phyloP scores from a whole-genome alignment of 1,140 invertebrate species.

The Bombus consobrinus region DNA sequence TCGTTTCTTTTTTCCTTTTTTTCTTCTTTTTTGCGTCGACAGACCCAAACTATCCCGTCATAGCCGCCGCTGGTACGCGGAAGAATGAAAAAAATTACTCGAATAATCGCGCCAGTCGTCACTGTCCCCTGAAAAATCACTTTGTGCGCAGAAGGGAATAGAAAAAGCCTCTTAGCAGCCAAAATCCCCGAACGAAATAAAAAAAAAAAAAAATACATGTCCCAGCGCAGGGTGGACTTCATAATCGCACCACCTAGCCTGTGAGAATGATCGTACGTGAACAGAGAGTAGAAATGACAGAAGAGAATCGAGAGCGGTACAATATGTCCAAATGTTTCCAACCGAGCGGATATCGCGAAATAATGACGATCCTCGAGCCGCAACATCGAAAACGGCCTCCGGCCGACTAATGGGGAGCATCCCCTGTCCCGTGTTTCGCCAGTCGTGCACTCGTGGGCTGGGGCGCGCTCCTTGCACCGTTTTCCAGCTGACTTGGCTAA shows the following conservation, averaged over 20 bases:
- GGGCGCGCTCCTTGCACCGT: conserved; percentile 69
- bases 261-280: conserved; percentile 60
- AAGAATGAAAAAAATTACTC: neutral
- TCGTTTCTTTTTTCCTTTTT: too few species aligned
- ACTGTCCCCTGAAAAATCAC: neutral
- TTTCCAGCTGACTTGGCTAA: conserved; percentile 83
- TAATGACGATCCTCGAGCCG: conserved; percentile 77
- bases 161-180: conserved; percentile 38
- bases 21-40: too few species aligned
- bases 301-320: conserved; percentile 68
- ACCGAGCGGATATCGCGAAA: conserved; percentile 78
- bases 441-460: conserved; percentile 20
- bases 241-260: conserved; percentile 44
- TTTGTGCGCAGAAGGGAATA: neutral
- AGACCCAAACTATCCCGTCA: neutral
- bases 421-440: conserved; percentile 69
- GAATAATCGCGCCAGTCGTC: neutral
- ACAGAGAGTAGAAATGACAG: conserved; percentile 24
- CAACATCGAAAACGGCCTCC: conserved; percentile 75
- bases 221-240: conserved; percentile 3
- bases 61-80: too few species aligned
- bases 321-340: conserved; percentile 81
- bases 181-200: conserved; percentile 10
- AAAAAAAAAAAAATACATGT: conserved; percentile 10
- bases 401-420: conserved; percentile 79